Base-by-base conservation (phyloP, 2,888 invertebrate genomes). In the Parnassius apollo region DNA sequence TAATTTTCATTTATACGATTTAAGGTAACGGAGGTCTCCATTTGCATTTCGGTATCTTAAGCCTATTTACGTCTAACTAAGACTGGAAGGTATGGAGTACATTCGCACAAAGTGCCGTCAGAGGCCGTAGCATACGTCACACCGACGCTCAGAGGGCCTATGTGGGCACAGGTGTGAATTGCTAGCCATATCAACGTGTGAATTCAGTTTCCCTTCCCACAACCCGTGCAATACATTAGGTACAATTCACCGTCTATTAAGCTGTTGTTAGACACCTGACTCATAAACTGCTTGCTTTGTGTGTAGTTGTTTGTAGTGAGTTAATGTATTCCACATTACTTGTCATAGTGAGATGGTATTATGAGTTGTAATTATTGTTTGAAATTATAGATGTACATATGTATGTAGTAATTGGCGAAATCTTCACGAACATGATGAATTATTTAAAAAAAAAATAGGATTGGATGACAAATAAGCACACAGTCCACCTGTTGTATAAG, bases 101-200 rank as follows among this genome's bases (percentile, higher is more conserved):
- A 49, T 44, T 11, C 18, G 13, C 22, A 45, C 58, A 51, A 59
- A 52, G 52, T 52, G 44, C 48, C 59, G 18, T n/a, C 48, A n/a
- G 13, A 49, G 49, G 48, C 50, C 25, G 35, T 49, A 45, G 44
- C 45, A 59, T 61, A 56, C 50, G 50, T 61, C 61, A 61, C 45
- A 13, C 10, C 25, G 50, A 9, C 51, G 11, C 13, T 52, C 52
- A 22, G 2, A 46, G 52, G 51, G 42, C 44, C 44, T 56, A 22
- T 61, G 45, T 25, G 50, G 50, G 50, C 61, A 45, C 55, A 61
- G 61, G 61, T 61, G 61, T 61, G 61, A 61, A 56, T 56, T 61
- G 42, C 61, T 49, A 50, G 51, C 61, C 44, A 45, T 42, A 50
- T 56, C 56, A 49, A 61, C 55, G 61, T 56, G 61, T 51, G 55